A percentile compares a stretch with the other conserved stretches of the same genome.
phyloP scores from a whole-genome alignment of 2,888 invertebrate genomes.

The Aspidiotus rigidus region DNA sequence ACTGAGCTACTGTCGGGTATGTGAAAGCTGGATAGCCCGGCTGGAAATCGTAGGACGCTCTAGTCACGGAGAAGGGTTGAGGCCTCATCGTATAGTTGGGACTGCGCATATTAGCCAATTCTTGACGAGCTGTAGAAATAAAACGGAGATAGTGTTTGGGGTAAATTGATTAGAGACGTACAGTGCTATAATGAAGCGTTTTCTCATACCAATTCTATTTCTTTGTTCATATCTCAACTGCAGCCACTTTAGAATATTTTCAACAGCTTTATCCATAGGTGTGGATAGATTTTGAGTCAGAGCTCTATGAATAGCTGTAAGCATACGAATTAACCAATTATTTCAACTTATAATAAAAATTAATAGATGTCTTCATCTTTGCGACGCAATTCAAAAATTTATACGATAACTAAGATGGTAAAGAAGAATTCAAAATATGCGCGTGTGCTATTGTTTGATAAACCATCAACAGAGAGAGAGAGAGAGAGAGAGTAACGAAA shows the following conservation, averaged over 20 bases:
- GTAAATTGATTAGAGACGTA: no score
- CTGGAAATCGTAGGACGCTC: conserved; percentile 3
- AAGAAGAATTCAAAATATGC: no score
- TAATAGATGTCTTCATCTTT: no score
- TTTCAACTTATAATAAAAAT: no score
- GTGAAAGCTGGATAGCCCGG: conserved; percentile 12
- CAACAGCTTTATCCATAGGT: conserved; percentile 59
- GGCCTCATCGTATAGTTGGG: conserved; percentile 22
- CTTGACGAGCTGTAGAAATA: conserved; percentile 10
- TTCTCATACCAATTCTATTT: conserved; percentile 35
- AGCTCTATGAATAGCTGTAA: conserved; percentile 14
- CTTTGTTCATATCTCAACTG: conserved; percentile 53
- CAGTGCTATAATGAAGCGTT: no score
- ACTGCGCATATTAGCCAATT: conserved; percentile 1
- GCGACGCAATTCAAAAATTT: no score
- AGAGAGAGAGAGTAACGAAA: no score
- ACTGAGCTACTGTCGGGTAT: conserved; percentile 1
- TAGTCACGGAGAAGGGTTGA: conserved; percentile 16
- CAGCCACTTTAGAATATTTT: conserved; percentile 65
- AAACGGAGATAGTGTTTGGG: no score
- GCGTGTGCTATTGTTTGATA: no score
- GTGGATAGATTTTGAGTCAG: conserved; percentile 22
- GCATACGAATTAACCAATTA: neutral
- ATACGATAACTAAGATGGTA: no score
- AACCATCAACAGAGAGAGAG: no score